Evolutionary conservation across 2,888 invertebrate species (phyloP).

Genomic region (Cerastoderma edule): DNA sequence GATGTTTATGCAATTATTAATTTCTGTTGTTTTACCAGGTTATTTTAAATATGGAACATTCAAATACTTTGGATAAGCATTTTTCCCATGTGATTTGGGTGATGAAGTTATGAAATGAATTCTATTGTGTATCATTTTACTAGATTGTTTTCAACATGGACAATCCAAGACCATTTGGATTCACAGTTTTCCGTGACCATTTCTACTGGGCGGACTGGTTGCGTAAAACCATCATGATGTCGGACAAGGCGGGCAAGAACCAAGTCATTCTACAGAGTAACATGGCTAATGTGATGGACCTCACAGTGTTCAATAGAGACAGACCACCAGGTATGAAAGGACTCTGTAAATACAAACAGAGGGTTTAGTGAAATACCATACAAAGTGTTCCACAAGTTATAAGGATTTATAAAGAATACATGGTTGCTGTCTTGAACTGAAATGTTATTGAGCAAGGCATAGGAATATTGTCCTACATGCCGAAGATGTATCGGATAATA

Average conservation of each 20-base stretch:
- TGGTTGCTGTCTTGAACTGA: no score
- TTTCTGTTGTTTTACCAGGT: constrained; percentile 5
- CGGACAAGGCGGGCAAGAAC: constrained; percentile 85
- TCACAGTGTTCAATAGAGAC: constrained; percentile 86
- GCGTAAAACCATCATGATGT: constrained; percentile 92
- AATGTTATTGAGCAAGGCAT: no score
- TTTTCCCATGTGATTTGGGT: no score
- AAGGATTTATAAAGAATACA: no score
- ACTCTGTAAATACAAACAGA: no score
- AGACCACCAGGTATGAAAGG: constrained; percentile 82
- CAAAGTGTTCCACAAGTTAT: no score
- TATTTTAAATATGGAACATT: constrained; percentile 88
- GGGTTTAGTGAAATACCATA: no score
- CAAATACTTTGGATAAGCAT: constrained; percentile 95
- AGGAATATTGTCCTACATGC: no score
- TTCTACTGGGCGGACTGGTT: constrained; percentile 98
- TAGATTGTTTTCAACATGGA: constrained; percentile 85
- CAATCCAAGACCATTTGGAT: constrained; percentile 95
- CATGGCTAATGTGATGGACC: constrained; percentile 95
- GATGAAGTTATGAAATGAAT: no score
- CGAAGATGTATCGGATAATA: no score
- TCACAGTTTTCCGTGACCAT: constrained; percentile 94
- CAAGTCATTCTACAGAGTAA: constrained; percentile 89
- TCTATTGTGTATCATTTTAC: constrained; percentile 15
- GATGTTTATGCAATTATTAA: no score